Evolutionary conservation across 2,113 vertebrate genomes (phyloP).

Genomic region (Odontesthes bonariensis): DNA sequence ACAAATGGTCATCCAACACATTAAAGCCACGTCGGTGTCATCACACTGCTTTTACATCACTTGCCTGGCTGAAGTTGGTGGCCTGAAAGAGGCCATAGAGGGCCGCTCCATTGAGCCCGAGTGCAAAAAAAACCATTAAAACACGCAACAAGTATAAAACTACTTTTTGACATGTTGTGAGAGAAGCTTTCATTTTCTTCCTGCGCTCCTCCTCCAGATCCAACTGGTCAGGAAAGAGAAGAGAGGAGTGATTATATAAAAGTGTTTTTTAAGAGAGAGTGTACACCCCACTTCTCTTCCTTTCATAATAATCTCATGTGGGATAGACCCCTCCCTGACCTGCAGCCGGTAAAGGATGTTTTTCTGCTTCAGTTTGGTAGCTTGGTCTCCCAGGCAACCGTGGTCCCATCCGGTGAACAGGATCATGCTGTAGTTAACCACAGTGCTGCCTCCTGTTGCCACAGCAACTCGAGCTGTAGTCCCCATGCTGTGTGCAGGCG

Average conservation of each 20-base stretch:
- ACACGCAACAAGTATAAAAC: constrained; percentile 75
- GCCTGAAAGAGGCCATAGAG: constrained; percentile 80
- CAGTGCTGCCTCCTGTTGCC: constrained; percentile 79
- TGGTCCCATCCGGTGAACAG: constrained; percentile 90
- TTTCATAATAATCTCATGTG: neutral
- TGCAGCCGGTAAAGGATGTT: constrained; percentile 84
- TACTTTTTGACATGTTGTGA: constrained; percentile 74
- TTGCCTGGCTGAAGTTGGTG: constrained; percentile 82
- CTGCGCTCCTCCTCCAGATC: constrained; percentile 88
- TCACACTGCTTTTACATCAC: neutral
- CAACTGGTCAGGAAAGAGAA: constrained; percentile 76
- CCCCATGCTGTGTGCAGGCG: constrained; percentile 80
- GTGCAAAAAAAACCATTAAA: constrained; percentile 75
- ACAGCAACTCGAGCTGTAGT: constrained; percentile 82
- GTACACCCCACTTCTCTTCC: neutral
- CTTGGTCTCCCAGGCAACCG: constrained; percentile 78
- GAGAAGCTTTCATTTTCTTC: constrained; percentile 68
- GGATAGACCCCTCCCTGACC: constrained; percentile 76
- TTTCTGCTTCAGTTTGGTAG: constrained; percentile 84
- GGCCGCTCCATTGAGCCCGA: constrained; percentile 78
- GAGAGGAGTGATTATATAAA: neutral
- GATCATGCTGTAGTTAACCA: constrained; percentile 85
- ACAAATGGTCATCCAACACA: neutral
- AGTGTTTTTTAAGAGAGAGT: neutral
- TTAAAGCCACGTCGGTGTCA: neutral